Base-by-base conservation (phyloP, 2,797 vertebrate species). In the Emydoidea blandingii region DNA sequence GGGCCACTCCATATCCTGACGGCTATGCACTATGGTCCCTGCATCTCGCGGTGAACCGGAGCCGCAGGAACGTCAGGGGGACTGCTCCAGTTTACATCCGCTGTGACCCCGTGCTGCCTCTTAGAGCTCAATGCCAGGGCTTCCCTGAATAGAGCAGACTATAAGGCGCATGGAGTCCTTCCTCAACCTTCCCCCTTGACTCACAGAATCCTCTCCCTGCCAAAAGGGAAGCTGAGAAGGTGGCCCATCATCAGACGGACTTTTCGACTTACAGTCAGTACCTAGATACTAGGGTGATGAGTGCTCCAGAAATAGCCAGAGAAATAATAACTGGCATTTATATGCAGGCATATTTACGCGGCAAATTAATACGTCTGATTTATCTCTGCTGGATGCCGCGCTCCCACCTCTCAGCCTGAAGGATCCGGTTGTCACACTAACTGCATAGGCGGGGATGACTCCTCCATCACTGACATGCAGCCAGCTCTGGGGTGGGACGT, bases 111-210 rank as follows among this genome's bases (percentile, higher is more conserved):
- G 27, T 59, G 57, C 7, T 31, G 25, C 27, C 57, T 31, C 29
- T 34, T 29, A 25, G 34, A 8, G 34, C 62, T 19, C 34, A 68
- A 16, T 10, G 34, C n/a, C 34, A 68, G 65, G 10, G 65, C 65
- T 41, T 37, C 19, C n/a, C n/a, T 41, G 9, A n/a, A 5, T n/a
- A 19, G 34, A n/a, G 62, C 16, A n/a, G 16, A 31, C 2, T 59
- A n/a, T 18, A 21, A 21, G 34, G 18, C 2, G 2, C 18, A 18
- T 11, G 19, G 19, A 1, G n/a, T n/a, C n/a, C 19, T 72, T 21
- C n/a, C n/a, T 19, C 19, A 9, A 12, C 65, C 19, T 5, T 11
- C 65, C 65, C 5, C n/a, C 62, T 65, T 8, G n/a, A 19, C n/a
- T 72, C 65, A 37, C 18, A 72, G 19, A 41, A 72, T 72, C 65